Evolutionary conservation across 2,888 invertebrate genomes (phyloP).

Genomic region (Phengaris arion): DNA sequence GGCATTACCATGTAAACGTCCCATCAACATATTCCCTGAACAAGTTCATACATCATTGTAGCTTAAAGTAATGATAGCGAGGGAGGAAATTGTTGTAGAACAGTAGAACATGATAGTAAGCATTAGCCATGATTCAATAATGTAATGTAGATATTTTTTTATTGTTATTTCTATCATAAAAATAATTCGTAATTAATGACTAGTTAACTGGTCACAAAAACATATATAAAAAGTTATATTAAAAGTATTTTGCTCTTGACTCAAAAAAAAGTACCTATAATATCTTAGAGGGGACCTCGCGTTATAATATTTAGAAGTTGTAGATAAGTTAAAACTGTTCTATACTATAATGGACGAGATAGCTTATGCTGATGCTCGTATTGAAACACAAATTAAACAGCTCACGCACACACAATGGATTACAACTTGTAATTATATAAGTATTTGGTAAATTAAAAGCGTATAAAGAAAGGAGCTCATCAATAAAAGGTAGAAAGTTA

Average conservation of each 20-base stretch:
- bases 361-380: background rate
- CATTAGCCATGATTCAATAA: background rate
- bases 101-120: background rate
- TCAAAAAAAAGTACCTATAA: no score
- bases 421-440: background rate
- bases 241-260: no score
- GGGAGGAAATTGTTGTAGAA: background rate
- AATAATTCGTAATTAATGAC: no score
- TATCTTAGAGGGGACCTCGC: no score
- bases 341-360: background rate
- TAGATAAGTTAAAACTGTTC: background rate
- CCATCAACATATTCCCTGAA: conserved; percentile 20
- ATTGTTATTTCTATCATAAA: no score
- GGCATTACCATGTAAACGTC: conserved; percentile 23
- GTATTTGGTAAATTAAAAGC: conserved; percentile 51
- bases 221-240: no score
- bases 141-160: background rate
- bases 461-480: conserved; percentile 60
- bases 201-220: no score
- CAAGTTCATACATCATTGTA: conserved; percentile 26
- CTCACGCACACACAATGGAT: background rate
- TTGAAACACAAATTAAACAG: background rate
- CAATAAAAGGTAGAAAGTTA: conserved; percentile 72
- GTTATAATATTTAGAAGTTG: no score
- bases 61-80: conserved; percentile 12